phyloP scores from a whole-genome alignment of 2,113 vertebrate genomes.

The Silurus meridionalis region DNA sequence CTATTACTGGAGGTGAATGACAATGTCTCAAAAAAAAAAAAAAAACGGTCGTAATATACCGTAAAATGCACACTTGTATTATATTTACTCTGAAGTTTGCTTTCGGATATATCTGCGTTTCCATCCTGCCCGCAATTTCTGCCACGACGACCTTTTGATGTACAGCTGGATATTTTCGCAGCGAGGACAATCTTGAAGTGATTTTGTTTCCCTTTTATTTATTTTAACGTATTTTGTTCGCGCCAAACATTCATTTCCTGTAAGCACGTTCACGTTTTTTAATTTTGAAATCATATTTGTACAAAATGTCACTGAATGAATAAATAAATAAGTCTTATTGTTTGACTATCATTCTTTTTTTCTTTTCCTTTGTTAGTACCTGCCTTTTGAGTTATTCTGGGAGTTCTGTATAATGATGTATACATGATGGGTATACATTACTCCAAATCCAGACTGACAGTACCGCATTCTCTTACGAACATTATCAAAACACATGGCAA shows the following conservation, averaged over 20 bases:
- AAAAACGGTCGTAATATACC: constrained; percentile 37
- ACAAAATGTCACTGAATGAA: constrained; percentile 23
- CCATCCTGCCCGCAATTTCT: constrained; percentile 25
- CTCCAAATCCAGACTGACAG: background rate
- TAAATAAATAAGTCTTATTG: constrained; percentile 42
- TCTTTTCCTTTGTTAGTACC: too few relatives aligned
- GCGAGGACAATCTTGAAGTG: constrained; percentile 37
- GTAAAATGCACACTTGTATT: constrained; percentile 63
- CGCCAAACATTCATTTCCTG: constrained; percentile 10
- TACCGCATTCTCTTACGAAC: background rate
- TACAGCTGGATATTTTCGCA: constrained; percentile 46
- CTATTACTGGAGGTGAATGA: constrained; percentile 17
- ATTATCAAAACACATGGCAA: background rate
- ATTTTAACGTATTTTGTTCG: constrained; percentile 55
- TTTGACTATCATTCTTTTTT: background rate
- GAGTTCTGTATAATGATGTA: background rate
- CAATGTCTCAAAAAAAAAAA: constrained; percentile 19
- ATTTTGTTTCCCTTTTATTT: constrained; percentile 47
- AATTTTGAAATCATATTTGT: constrained; percentile 40
- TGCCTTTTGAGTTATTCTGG: background rate
- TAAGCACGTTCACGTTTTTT: constrained; percentile 26
- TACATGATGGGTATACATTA: background rate
- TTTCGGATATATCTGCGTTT: constrained; percentile 23
- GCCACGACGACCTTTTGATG: constrained; percentile 47
- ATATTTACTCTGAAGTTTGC: constrained; percentile 59